Percentiles rank a stretch among this genome's conserved stretches.
Evolutionary conservation across 2,113 vertebrate species (phyloP).

Genomic region (Cavia aperea): DNA sequence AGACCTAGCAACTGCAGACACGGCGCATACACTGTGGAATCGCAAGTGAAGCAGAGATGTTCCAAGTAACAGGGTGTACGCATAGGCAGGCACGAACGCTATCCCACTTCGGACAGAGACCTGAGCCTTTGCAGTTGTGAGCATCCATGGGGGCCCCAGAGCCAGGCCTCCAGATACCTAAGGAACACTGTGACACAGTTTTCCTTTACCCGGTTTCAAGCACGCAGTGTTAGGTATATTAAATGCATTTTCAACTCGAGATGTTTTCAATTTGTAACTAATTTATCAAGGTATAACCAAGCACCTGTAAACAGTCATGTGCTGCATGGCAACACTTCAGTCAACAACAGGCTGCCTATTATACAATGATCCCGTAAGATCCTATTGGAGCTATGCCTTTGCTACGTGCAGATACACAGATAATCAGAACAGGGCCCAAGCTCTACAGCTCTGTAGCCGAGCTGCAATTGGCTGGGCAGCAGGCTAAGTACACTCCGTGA

Average conservation of each 20-base stretch:
- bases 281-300: background rate
- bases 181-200: background rate
- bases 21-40: background rate
- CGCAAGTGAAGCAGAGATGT: background rate
- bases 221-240: background rate
- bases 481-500: background rate
- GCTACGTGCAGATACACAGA: background rate
- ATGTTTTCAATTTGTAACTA: background rate
- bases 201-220: background rate
- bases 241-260: background rate
- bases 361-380: background rate
- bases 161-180: background rate
- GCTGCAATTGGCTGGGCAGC: too few species aligned
- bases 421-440: too few species aligned
- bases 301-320: background rate
- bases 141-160: background rate
- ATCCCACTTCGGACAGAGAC: background rate
- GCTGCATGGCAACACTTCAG: background rate
- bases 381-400: background rate
- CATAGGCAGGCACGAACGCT: too few species aligned
- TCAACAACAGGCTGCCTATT: background rate
- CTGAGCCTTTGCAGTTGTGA: background rate
- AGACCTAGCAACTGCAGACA: background rate
- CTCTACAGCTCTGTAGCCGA: background rate
- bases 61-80: background rate